A percentile compares a stretch with the other conserved stretches of the same genome.
Evolutionary conservation across 2,888 invertebrate genomes (phyloP).

Genomic region (Steinernema carpocapsae): DNA sequence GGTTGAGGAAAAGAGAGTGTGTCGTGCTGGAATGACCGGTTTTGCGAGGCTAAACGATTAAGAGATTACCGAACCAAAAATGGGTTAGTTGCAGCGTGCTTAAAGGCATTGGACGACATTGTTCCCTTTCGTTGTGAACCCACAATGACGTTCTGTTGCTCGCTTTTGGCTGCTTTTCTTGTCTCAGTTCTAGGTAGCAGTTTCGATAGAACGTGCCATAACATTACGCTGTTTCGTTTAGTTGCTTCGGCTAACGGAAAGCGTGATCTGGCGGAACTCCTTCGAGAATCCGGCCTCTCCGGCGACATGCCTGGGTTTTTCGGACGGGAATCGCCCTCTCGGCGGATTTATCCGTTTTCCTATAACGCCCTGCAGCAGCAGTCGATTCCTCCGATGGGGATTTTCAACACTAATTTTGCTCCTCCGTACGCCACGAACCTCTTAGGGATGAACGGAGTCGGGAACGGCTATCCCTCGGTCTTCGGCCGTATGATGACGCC

Average conservation of each 20-base stretch:
- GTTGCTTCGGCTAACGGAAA: background rate
- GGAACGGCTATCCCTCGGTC: background rate
- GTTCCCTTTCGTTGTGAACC: background rate
- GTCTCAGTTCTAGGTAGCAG: too few species aligned
- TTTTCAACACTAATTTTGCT: conserved; percentile 13
- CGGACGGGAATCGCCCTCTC: too few species aligned
- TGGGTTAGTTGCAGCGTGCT: conserved; percentile 17
- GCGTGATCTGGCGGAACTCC: too few species aligned
- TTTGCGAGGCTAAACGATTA: background rate
- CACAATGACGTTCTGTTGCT: background rate
- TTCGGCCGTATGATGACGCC: background rate
- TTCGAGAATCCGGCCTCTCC: too few species aligned
- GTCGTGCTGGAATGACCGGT: background rate
- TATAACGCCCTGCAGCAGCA: background rate
- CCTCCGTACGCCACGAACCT: conserved; percentile 3
- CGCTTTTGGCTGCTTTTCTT: background rate
- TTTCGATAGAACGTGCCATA: too few species aligned
- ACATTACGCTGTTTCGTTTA: too few species aligned
- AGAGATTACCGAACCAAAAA: background rate
- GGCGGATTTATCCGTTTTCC: background rate
- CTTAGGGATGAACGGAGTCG: background rate
- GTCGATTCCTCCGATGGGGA: conserved; percentile 12
- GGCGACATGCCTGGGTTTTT: too few species aligned
- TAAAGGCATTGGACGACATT: too few species aligned
- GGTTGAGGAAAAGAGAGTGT: background rate